Evolutionary conservation across 2,113 vertebrate genomes (phyloP).

Genomic region (Haliaeetus leucogaster): DNA sequence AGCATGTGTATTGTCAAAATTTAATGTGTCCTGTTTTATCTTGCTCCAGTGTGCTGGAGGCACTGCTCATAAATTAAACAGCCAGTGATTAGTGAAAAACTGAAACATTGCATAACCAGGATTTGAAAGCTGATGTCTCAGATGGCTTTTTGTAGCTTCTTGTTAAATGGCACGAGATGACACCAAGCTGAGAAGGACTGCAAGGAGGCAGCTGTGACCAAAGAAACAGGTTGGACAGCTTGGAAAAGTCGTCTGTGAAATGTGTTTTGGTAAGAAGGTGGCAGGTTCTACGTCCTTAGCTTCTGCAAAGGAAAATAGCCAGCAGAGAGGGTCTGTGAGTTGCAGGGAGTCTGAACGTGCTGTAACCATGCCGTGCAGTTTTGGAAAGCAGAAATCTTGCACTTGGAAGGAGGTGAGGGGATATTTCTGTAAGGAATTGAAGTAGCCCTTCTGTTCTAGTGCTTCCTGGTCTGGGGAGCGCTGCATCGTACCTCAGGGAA

Average conservation of each 20-base stretch:
- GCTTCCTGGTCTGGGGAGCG: no score
- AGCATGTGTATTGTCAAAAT: neutral
- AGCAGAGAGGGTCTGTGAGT: neutral
- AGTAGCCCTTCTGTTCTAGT: neutral
- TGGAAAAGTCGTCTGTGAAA: neutral
- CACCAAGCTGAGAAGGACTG: neutral
- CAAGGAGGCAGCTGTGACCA: neutral
- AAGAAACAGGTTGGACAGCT: neutral
- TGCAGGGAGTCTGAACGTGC: no score
- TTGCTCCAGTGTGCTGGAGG: neutral
- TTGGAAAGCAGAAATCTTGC: neutral
- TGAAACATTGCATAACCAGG: neutral
- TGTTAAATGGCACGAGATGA: neutral
- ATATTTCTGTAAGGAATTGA: no score
- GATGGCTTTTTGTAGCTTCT: neutral
- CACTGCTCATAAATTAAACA: neutral
- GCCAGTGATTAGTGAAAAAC: neutral
- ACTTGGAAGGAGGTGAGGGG: neutral
- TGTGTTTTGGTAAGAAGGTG: neutral
- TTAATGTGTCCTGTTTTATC: neutral
- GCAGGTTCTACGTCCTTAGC: neutral
- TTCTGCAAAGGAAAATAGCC: neutral
- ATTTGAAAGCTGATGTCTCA: neutral
- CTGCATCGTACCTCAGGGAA: neutral
- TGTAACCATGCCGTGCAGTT: fast-evolving